Evolutionary conservation across 2,113 vertebrate genomes (phyloP).

Genomic region (Strigops habroptila): DNA sequence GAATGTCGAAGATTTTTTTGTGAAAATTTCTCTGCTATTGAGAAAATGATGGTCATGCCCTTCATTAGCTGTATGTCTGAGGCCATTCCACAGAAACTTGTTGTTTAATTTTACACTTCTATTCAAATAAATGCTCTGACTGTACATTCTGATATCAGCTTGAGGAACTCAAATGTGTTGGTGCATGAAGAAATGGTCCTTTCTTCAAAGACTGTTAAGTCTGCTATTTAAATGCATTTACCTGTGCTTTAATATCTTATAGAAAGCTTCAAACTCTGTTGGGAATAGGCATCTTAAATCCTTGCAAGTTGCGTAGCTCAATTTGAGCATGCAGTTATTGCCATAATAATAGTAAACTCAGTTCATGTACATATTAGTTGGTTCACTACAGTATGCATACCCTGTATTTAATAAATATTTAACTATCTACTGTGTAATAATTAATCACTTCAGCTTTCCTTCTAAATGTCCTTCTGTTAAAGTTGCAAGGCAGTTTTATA

Average conservation of each 20-base stretch:
- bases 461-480: background rate
- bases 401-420: conserved; percentile 49
- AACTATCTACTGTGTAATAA: conserved; percentile 30
- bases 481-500: background rate
- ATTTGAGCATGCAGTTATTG: background rate
- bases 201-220: background rate
- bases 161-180: background rate
- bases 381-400: background rate
- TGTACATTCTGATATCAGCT: background rate
- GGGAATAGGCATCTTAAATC: background rate
- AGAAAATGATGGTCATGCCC: background rate
- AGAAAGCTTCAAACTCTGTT: background rate
- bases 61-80: background rate
- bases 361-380: background rate
- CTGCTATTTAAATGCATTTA: background rate
- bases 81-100: background rate
- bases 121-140: background rate
- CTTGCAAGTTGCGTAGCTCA: background rate
- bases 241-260: background rate
- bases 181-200: background rate
- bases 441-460: conserved; percentile 23
- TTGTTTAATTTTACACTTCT: background rate
- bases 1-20: background rate
- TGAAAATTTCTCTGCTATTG: background rate
- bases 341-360: background rate